These are phyloP conservation scores for Poeciliopsis gracilis DNA, from an alignment of 2,797 vertebrate species.

Conservation along the genomic window DNA sequence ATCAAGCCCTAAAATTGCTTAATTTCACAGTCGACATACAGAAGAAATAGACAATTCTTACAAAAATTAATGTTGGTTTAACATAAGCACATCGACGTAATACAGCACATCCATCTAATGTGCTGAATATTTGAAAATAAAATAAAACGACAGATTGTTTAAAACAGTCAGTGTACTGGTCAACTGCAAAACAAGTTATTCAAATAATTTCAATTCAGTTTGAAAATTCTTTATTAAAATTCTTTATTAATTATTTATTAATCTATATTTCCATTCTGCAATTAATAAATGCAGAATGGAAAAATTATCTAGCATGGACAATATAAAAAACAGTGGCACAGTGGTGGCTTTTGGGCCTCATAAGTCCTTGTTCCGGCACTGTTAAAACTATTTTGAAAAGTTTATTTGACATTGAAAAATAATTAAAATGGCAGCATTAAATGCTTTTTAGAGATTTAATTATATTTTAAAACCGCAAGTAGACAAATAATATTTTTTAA, in stretches of 20 bases:
- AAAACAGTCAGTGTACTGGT: neutral
- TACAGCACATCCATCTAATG: neutral
- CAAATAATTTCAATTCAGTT: neutral
- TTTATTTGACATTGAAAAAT: neutral
- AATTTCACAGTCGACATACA: neutral
- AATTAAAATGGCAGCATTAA: neutral
- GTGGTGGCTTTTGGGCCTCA: neutral
- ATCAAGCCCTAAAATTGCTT: neutral
- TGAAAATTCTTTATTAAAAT: no score
- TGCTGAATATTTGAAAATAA: neutral
- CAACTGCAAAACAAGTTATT: neutral
- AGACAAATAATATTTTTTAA: constrained; percentile 12
- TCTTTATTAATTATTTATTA: no score
- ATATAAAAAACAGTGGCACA: neutral
- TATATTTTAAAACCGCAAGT: constrained; percentile 12
- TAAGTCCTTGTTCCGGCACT: neutral
- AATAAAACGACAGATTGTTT: neutral
- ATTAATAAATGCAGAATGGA: neutral
- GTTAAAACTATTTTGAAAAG: neutral
- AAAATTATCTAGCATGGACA: neutral
- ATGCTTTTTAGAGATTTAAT: neutral
- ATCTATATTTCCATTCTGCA: no score
- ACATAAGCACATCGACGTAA: neutral
- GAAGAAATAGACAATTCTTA: neutral
- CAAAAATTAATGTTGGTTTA: neutral